Base-by-base conservation (phyloP, 37 sponge, comb jelly and placozoan species). In the Cliona cf. orientalis region DNA sequence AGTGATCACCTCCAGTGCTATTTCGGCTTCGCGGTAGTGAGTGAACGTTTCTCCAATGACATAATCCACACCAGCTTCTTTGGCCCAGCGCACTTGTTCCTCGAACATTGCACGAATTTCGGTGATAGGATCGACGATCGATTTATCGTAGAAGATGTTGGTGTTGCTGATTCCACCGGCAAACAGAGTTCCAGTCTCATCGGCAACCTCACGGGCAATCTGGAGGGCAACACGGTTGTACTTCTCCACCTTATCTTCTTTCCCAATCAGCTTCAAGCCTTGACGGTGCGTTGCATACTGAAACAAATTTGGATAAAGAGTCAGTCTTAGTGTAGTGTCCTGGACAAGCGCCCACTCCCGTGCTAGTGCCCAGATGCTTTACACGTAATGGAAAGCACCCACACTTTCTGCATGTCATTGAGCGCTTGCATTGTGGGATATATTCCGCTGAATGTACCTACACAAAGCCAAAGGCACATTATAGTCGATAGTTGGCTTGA, bases 51-150 rank as follows among this genome's bases (percentile, higher is more conserved):
- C 88, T 32, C 72, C 83, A 46, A 86, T 79, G 44, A 85, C 62
- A 42, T 79, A 86, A 66, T 78, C 87, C 19, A 39, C 87, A 45
- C 92, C 87, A 73, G 86, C 83, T 37, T 71, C 80, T 29, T 73
- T 72, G 25, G 73, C 49, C 92, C 89, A 88, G 38, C 64, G 67
- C 2, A 86, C 87, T 67, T 79, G 80, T 33, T 79, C 80, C 2
- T 78, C 80, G 45, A 79, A 86, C 72, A 85, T 85, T 0, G 78
- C 71, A 3, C 72, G 41, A 23, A 79, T 64, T 22, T 42, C 56
- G 3, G 35, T 58, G 2, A 17, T 58, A 19, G 56, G 21, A 22
- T 83, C 75, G 37, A 71, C 62, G 9, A 3, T 66, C 12, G 45
- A 33, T 9, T 39, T 59, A 2, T 36, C 69, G 64, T 29, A 23